phyloP scores from a whole-genome alignment of 2,888 invertebrate species.

The Plusia festucae region DNA sequence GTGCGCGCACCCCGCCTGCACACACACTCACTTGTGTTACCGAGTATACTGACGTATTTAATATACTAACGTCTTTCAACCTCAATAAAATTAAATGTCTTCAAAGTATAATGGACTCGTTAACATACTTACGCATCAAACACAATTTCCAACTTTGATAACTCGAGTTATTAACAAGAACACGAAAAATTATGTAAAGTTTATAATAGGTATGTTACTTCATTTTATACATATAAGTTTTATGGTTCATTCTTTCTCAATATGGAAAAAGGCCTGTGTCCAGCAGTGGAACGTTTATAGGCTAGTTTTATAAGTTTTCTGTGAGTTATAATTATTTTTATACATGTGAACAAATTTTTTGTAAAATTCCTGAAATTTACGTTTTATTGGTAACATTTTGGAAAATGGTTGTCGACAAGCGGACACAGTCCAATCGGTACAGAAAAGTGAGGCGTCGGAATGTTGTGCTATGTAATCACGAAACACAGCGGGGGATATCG shows the following conservation, averaged over 20 bases:
- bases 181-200: background rate
- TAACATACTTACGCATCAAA: conserved; percentile 22
- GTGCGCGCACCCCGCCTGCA: too few species aligned
- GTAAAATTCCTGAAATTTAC: too few species aligned
- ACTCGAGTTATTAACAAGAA: background rate
- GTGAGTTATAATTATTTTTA: too few species aligned
- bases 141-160: background rate
- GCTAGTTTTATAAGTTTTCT: too few species aligned
- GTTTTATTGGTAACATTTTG: too few species aligned
- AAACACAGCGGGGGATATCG: background rate
- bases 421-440: background rate
- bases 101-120: conserved; percentile 25
- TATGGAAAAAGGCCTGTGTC: too few species aligned
- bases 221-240: too few species aligned
- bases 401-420: background rate
- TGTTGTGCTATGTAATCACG: conserved; percentile 22
- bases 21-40: background rate
- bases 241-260: too few species aligned
- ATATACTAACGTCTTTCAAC: too few species aligned
- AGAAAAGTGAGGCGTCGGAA: background rate
- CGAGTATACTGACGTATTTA: too few species aligned
- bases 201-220: background rate
- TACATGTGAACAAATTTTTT: too few species aligned
- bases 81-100: conserved; percentile 23
- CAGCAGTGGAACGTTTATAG: too few species aligned